Conservation (phyloP, 2,113 vertebrate genomes). For the Rattus rattus region DNA sequence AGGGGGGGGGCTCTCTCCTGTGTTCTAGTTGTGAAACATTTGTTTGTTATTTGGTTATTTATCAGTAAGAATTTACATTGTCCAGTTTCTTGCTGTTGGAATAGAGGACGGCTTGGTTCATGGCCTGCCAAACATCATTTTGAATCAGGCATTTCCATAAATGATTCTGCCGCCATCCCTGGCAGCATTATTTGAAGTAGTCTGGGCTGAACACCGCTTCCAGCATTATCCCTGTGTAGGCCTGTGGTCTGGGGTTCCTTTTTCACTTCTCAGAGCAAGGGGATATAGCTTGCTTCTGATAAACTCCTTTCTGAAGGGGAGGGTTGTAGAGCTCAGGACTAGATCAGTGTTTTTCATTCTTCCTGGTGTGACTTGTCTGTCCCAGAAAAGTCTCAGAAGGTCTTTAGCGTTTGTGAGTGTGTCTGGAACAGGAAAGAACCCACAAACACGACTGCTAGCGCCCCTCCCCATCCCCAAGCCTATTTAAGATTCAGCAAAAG, state of each 20-base stretch:
- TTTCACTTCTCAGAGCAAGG: fast-evolving
- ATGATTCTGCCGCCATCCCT: too few relatives aligned
- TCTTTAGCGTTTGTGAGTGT: slow-evolving; percentile 65
- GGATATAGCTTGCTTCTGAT: background rate
- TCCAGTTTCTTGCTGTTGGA: background rate
- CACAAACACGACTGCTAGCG: background rate
- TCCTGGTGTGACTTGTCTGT: background rate
- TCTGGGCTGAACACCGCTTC: background rate
- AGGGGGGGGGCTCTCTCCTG: background rate
- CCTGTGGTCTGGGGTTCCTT: background rate
- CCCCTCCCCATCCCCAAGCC: background rate
- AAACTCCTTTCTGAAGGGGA: background rate
- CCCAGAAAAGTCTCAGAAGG: background rate
- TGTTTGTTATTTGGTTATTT: background rate
- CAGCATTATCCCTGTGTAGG: background rate
- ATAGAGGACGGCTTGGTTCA: background rate
- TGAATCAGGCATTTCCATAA: background rate
- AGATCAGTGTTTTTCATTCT: background rate
- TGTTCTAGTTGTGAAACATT: slow-evolving; percentile 27
- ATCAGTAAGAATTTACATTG: slow-evolving; percentile 5
- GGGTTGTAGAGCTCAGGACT: background rate
- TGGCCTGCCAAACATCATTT: background rate
- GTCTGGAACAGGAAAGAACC: slow-evolving; percentile 40
- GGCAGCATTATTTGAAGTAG: background rate
- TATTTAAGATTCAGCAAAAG: slow-evolving; percentile 55